A percentile compares a stretch with the other conserved stretches of the same genome.
Evolutionary conservation across 2,113 vertebrate genomes (phyloP).

Genomic region (Syrrhaptes paradoxus): DNA sequence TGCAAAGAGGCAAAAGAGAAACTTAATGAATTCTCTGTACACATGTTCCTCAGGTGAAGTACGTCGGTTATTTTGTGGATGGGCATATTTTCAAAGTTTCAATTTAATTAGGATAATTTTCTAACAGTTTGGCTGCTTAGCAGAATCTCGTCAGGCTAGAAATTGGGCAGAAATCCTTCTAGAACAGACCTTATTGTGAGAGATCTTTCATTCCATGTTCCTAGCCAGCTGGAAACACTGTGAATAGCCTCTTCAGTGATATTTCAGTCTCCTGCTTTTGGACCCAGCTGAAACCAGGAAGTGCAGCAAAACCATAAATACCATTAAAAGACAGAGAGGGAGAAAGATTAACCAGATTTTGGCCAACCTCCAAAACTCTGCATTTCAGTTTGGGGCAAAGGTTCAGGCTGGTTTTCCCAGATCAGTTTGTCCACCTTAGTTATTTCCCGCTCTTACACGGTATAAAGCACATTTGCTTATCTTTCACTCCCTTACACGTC

Average conservation of each 20-base stretch:
- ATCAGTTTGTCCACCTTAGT: not conserved
- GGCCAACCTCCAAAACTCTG: conserved; percentile 29
- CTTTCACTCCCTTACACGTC: not conserved
- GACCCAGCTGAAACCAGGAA: conserved; percentile 57
- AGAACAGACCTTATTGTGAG: conserved; percentile 53
- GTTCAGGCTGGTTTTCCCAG: conserved; percentile 39
- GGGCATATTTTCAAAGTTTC: not conserved
- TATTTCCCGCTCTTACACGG: not conserved
- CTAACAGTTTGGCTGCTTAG: conserved; percentile 26
- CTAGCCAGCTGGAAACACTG: conserved; percentile 54
- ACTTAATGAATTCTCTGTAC: not conserved
- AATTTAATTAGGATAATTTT: conserved; percentile 1
- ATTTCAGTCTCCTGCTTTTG: conserved; percentile 55
- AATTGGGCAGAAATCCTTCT: conserved; percentile 31
- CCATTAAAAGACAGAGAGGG: conserved; percentile 34
- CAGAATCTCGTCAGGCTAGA: conserved; percentile 17
- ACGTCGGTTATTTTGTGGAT: not conserved
- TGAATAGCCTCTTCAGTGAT: conserved; percentile 54
- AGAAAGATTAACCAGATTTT: conserved; percentile 63
- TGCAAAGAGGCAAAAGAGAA: not conserved
- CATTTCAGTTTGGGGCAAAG: conserved; percentile 55
- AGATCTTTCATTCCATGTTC: conserved; percentile 23
- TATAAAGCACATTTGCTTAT: not conserved
- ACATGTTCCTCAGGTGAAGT: not conserved
- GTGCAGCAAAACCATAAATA: not conserved